phyloP scores from a whole-genome alignment of 2,888 invertebrate species.

The Pandemis corylana region DNA sequence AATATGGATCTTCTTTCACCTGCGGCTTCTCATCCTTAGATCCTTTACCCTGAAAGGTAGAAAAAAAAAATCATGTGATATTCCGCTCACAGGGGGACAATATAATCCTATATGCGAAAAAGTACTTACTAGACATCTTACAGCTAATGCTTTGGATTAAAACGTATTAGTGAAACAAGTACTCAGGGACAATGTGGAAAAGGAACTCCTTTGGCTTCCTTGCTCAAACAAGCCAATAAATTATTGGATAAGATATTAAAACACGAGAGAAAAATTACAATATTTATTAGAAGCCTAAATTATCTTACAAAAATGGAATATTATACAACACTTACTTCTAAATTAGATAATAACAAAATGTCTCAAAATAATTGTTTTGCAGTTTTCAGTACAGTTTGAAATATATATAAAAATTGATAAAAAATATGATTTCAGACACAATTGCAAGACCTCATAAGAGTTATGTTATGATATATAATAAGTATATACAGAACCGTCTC shows the following conservation, averaged over 20 bases:
- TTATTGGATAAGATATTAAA: constrained; percentile 49
- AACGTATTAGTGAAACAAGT: constrained; percentile 14
- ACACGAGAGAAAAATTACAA: constrained; percentile 65
- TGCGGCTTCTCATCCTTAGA: constrained; percentile 49
- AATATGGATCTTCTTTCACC: constrained; percentile 47
- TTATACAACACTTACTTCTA: constrained; percentile 73
- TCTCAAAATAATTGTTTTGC: constrained; percentile 73
- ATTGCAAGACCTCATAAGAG: constrained; percentile 62
- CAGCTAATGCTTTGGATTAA: constrained; percentile 17
- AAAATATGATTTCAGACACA: constrained; percentile 60
- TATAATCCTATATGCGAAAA: constrained; percentile 6
- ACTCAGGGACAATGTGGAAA: background rate
- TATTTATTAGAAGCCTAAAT: constrained; percentile 74
- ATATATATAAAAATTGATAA: constrained; percentile 60
- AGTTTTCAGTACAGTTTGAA: constrained; percentile 61
- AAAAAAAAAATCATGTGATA: constrained; percentile 28
- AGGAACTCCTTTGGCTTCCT: constrained; percentile 20
- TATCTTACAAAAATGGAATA: constrained; percentile 78
- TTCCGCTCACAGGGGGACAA: background rate
- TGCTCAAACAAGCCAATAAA: background rate
- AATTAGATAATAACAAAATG: constrained; percentile 65
- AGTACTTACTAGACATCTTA: constrained; percentile 33
- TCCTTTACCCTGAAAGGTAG: constrained; percentile 51
- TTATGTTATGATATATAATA: constrained; percentile 11
- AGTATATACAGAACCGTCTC: constrained; percentile 14